A percentile compares a stretch with the other conserved stretches of the same genome.
phyloP scores from a whole-genome alignment of 2,888 invertebrate genomes.

The Carcina quercana region DNA sequence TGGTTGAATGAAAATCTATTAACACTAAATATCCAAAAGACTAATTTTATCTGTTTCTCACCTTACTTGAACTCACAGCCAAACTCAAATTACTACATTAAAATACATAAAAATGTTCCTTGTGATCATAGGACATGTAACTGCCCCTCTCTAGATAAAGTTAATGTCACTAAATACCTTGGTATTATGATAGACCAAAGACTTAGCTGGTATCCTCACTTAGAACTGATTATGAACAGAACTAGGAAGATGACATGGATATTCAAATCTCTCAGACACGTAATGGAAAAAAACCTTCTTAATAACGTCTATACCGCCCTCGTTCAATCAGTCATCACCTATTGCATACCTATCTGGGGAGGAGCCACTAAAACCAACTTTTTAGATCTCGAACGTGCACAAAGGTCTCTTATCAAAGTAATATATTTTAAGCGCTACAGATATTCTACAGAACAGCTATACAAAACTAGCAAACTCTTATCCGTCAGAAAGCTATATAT shows the following conservation, averaged over 20 bases:
- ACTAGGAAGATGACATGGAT: conserved; percentile 9
- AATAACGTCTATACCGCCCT: no score
- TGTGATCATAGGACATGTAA: background rate
- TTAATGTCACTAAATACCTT: conserved; percentile 8
- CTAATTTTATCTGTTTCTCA: conserved; percentile 1
- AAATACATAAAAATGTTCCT: background rate
- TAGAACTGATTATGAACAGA: conserved; percentile 3
- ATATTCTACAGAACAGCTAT: no score
- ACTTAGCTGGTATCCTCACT: conserved; percentile 8
- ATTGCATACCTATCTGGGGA: no score
- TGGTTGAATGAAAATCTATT: conserved; percentile 11
- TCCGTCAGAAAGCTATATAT: no score
- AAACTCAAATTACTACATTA: background rate
- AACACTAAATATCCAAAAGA: conserved; percentile 12
- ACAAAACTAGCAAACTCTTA: no score
- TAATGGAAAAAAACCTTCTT: no score
- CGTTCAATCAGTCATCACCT: no score
- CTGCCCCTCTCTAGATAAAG: conserved; percentile 4
- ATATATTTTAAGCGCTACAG: no score
- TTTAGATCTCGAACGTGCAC: background rate
- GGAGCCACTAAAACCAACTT: background rate
- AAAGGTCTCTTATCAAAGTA: background rate
- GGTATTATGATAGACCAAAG: conserved; percentile 8
- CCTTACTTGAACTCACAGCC: background rate
- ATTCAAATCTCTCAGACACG: conserved; percentile 10